Base-by-base conservation (phyloP, 2,113 vertebrate genomes). In the Ellobius talpinus region DNA sequence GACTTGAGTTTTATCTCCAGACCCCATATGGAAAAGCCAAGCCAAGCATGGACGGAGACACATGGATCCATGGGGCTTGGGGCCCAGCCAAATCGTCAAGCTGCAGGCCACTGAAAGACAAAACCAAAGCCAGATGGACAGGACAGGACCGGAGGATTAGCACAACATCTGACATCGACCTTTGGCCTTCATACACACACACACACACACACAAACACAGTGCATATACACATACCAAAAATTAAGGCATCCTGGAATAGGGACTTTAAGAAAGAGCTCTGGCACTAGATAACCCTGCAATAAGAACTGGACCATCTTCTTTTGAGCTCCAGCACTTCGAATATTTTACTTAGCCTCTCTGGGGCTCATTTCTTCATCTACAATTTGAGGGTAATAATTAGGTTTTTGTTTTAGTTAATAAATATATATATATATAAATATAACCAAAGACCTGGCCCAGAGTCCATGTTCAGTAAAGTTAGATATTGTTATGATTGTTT, bases 361-460 rank as follows among this genome's bases (percentile, higher is more conserved):
- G 66, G 78, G 50, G 2, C 63, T 96, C 45, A 31, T 93, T 95
- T 96, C 42, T 87, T 91, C 42, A 52, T 70, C 29, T 82, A 33
- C 63, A 93, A 94, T 92, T 95, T 81, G 50, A 23, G 3, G 55
- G 66, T 39, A 29, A n/a, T 73, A 70, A 47, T 36, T 24, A 47
- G 13, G 1, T 65, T 88, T 96, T 76, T 84, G 29, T 88, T 93
- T 84, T 17, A 3, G 68, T 70, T 88, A 82, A 12, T 52, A 96
- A 87, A 36, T 92, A 50, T 55, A 68, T 52, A 68, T 14, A 68
- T 33, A 39, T 70, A 14, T 21, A 47, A 0, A 81, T 17, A 52
- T 52, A n/a, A n/a, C n/a, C n/a, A n/a, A n/a, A n/a, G 50, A 78
- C 55, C 50, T 78, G 13, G 47, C 31, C 70, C 31, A 81, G 74